Percentiles rank a stretch among this genome's conserved stretches.
Evolutionary conservation across 2,797 vertebrate species (phyloP).

Genomic region (Pantherophis vulpinus): DNA sequence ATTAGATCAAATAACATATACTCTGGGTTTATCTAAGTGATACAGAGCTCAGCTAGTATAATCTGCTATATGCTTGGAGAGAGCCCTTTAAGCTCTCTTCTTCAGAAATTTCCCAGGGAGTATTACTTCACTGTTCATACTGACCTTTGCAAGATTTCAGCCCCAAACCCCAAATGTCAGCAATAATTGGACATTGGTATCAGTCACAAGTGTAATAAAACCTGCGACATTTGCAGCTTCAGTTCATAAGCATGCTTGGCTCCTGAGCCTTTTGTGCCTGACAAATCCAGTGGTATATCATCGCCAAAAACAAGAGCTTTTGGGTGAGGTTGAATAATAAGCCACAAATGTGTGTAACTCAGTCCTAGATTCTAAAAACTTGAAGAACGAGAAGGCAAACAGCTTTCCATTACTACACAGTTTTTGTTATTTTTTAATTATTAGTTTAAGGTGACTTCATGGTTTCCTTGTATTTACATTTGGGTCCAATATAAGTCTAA

Average conservation of each 20-base stretch:
- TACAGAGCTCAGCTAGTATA: neutral
- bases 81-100: neutral
- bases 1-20: neutral
- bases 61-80: neutral
- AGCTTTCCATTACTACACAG: neutral
- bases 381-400: neutral
- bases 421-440: neutral
- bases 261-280: neutral
- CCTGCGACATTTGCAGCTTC: constrained; percentile 28
- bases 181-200: constrained; percentile 31
- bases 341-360: neutral
- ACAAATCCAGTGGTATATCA: neutral
- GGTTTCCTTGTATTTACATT: neutral
- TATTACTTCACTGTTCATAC: constrained; percentile 25
- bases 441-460: neutral
- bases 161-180: constrained; percentile 31
- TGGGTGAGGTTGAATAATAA: neutral
- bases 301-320: neutral
- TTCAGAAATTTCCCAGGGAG: constrained; percentile 18
- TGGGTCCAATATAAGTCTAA: neutral
- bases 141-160: constrained; percentile 28
- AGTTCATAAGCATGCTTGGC: neutral
- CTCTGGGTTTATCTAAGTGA: constrained; percentile 8
- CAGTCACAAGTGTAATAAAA: constrained; percentile 27
- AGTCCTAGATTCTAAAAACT: neutral